Percentiles rank a stretch among this genome's conserved stretches.
phyloP scores from a whole-genome alignment of 2,797 vertebrate species.

The Siniperca undulata region DNA sequence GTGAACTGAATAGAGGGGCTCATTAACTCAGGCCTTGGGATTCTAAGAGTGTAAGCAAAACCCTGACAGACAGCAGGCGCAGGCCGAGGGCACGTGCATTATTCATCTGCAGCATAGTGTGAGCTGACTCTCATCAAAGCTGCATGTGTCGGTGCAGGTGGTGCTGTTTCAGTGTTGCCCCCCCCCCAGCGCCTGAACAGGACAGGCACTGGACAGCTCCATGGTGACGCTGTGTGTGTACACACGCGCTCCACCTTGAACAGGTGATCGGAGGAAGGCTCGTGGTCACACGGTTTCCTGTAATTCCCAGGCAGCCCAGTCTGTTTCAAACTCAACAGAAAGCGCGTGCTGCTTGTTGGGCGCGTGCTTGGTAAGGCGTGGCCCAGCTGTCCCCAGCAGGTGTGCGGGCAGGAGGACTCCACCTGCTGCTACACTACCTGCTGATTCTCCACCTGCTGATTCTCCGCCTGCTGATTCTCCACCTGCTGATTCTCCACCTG shows the following conservation, averaged over 20 bases:
- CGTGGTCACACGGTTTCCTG: neutral
- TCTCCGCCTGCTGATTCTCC: no score
- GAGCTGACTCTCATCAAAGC: constrained; percentile 48
- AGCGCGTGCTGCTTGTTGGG: no score
- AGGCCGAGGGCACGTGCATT: constrained; percentile 23
- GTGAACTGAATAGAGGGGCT: no score
- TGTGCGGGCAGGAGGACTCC: no score
- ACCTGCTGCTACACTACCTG: no score
- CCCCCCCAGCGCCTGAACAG: constrained; percentile 15
- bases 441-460: no score
- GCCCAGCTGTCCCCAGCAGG: no score
- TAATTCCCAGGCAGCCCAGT: neutral
- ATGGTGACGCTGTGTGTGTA: constrained; percentile 32
- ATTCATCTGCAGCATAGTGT: constrained; percentile 50
- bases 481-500: no score
- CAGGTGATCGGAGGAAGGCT: constrained; percentile 2
- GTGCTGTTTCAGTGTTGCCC: neutral
- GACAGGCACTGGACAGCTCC: constrained; percentile 42
- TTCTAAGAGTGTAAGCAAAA: neutral
- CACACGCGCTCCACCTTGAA: neutral
- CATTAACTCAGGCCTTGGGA: no score
- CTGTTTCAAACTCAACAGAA: neutral
- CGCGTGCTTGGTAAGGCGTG: no score
- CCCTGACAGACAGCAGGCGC: neutral
- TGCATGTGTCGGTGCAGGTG: constrained; percentile 32